These are phyloP conservation scores for Drosophila incognita DNA, from an alignment of 2,888 invertebrate species.

Conservation along the genomic window DNA sequence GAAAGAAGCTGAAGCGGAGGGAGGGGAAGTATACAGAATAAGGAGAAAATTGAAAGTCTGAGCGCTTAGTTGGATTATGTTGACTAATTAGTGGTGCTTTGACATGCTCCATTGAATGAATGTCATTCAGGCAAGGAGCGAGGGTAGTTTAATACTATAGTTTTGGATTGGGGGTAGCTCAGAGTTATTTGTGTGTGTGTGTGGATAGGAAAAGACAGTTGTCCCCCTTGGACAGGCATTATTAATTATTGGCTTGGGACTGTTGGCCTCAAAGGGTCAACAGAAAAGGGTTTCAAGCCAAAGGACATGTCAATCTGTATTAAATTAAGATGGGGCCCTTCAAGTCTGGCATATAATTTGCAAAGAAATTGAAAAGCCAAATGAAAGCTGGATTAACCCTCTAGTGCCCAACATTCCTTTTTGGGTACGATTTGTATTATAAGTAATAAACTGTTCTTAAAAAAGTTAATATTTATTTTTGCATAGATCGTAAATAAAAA, in stretches of 20 bases:
- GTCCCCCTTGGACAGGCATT: background rate
- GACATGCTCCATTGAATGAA: conserved; percentile 57
- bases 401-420: background rate
- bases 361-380: background rate
- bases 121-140: background rate
- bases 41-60: conserved; percentile 7
- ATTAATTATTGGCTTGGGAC: conserved; percentile 6
- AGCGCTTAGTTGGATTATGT: conserved; percentile 59
- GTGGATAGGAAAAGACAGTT: background rate
- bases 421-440: background rate
- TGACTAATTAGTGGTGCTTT: conserved; percentile 69
- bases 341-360: background rate
- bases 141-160: background rate
- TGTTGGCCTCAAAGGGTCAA: background rate
- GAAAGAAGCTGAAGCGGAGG: background rate
- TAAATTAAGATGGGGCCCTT: background rate
- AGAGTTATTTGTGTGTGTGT: conserved; percentile 2
- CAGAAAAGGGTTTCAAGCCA: background rate
- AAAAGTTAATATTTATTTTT: background rate
- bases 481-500: background rate
- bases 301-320: background rate
- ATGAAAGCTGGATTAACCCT: background rate
- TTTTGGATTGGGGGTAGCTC: background rate
- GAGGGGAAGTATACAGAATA: background rate
- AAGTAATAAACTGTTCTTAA: background rate